Base-by-base conservation (phyloP, 2,888 invertebrate species). In the Meiosimyza decipiens region DNA sequence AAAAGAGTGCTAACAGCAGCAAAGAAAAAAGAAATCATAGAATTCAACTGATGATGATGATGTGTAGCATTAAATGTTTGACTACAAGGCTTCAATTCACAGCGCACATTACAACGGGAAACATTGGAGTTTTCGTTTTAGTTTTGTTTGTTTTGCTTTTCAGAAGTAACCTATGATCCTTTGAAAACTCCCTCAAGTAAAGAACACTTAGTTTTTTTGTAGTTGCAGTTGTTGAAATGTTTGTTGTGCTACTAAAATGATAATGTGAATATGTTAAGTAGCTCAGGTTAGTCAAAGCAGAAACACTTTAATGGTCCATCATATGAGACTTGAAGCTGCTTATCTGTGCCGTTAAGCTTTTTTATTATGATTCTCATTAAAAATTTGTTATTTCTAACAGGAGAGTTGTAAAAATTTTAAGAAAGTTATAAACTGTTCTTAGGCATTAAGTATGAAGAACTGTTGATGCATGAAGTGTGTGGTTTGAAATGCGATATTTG, bases 241-340 rank as follows among this genome's bases (percentile, higher is more conserved):
- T 40, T 40, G 40, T 40, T 49, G 2, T 13, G 13, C 28, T 65
- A 52, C 13, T 22, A 52, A 65, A 52, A 65, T 65, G 65, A 33
- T 65, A 65, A 40, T 40, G 9, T 40, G 9, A 40, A 65, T 65
- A 18, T 47, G 67, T 67, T 65, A 55, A 67, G 67, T 54, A 55
- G 67, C 67, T 54, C 67, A 67, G 67, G 67, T 67, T 40, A 40
- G 9, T 40, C 40, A 40, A 40, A 9, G 40, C 40, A 40, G 9
- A 6, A 40, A 9, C 40, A 40, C 9, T 9, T 40, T 40, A 40
- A 40, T 40, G 40, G 40, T 40, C 4, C 40, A 40, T 40, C 40
- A 40, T 40, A 40, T 40, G 40, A 9, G 40, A 40, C 9, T 40
- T 40, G 9, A 40, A 9, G 40, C 40, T 7, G 6, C 9, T 40